phyloP scores from a whole-genome alignment of 2,888 invertebrate species.

The Asteroscopus sphinx region DNA sequence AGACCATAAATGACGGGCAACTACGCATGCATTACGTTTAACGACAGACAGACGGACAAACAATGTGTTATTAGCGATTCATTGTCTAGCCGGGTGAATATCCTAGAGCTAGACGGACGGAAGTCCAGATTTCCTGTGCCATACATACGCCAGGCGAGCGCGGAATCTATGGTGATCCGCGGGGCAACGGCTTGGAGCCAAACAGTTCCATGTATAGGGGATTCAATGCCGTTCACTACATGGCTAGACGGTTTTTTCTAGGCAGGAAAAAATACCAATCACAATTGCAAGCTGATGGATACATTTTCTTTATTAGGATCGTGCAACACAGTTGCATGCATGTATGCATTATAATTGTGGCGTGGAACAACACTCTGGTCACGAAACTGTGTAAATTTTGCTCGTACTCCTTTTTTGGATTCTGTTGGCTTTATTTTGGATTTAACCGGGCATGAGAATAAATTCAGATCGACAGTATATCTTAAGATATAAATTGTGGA shows the following conservation, averaged over 20 bases:
- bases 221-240: constrained; percentile 73
- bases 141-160: constrained; percentile 58
- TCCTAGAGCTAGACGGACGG: constrained; percentile 80
- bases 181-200: constrained; percentile 77
- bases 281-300: constrained; percentile 52
- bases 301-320: constrained; percentile 51
- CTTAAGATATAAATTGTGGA: not conserved
- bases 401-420: constrained; percentile 19
- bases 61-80: constrained; percentile 79
- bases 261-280: constrained; percentile 54
- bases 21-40: constrained; percentile 77
- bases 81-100: constrained; percentile 85
- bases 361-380: constrained; percentile 29
- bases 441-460: constrained; percentile 4
- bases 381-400: constrained; percentile 36
- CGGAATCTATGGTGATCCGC: constrained; percentile 58
- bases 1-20: constrained; percentile 78
- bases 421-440: constrained; percentile 11
- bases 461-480: too few species aligned
- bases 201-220: constrained; percentile 78
- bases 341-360: constrained; percentile 33
- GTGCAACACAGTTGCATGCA: constrained; percentile 41
- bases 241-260: constrained; percentile 71
- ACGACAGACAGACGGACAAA: constrained; percentile 71
- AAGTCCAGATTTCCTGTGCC: constrained; percentile 86